phyloP scores from a whole-genome alignment of 2,888 invertebrate species.

The Agrotis ipsilon region DNA sequence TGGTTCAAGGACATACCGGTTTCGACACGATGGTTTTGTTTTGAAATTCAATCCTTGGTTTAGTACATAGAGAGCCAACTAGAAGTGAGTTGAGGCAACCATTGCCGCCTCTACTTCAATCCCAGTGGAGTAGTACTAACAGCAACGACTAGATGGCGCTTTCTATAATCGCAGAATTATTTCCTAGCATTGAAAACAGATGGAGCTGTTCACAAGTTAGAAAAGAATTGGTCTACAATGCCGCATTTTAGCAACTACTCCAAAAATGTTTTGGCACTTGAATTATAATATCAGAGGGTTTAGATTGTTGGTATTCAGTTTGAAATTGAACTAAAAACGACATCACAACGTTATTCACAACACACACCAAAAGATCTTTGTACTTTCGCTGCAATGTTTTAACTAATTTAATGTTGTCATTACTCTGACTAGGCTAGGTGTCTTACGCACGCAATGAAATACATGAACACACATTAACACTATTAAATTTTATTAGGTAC shows the following conservation, averaged over 20 bases:
- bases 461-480: background rate
- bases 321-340: background rate
- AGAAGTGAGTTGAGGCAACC: background rate
- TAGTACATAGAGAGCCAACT: conserved; percentile 33
- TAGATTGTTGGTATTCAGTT: background rate
- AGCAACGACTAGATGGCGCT: conserved; percentile 42
- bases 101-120: background rate
- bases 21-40: too few relatives aligned
- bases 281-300: background rate
- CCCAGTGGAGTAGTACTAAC: background rate
- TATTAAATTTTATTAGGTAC: background rate
- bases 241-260: background rate
- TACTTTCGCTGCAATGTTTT: background rate
- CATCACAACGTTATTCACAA: background rate
- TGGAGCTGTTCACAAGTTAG: conserved; percentile 26
- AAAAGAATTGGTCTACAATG: background rate
- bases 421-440: too few relatives aligned
- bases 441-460: background rate
- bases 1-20: too few relatives aligned
- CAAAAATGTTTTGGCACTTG: background rate
- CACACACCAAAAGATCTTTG: background rate
- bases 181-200: conserved; percentile 24
- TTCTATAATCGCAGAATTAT: background rate
- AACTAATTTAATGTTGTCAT: background rate
- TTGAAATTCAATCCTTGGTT: background rate